phyloP scores from a whole-genome alignment of 2,113 vertebrate genomes.

The Caracal caracal region DNA sequence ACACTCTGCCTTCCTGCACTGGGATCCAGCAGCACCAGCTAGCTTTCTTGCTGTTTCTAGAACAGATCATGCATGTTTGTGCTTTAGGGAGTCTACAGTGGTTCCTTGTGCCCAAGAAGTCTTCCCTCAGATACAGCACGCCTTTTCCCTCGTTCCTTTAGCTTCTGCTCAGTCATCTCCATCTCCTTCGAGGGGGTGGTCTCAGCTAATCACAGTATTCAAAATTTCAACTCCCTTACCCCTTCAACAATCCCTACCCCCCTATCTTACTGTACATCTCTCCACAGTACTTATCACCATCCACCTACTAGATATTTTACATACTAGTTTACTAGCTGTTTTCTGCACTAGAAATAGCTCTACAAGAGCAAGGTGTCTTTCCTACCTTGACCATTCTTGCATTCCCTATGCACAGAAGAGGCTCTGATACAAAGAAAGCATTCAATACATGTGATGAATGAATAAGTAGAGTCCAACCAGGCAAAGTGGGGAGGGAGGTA shows the following conservation, averaged over 20 bases:
- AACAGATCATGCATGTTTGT: background rate
- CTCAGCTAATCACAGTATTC: background rate
- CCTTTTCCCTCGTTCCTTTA: background rate
- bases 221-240: background rate
- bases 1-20: background rate
- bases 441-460: background rate
- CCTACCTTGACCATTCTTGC: background rate
- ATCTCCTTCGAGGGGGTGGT: background rate
- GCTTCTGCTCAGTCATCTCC: background rate
- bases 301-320: background rate
- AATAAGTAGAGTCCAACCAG: background rate
- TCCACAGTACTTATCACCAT: background rate
- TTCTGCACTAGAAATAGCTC: background rate
- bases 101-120: background rate
- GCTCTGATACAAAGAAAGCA: background rate
- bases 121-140: accelerated
- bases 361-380: background rate
- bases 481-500: too few relatives aligned
- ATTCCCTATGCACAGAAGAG: background rate
- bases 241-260: background rate
- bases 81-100: background rate
- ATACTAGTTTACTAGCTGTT: background rate
- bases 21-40: background rate
- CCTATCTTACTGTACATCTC: background rate
- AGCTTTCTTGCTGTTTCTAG: background rate